Percentiles rank a stretch among this genome's conserved stretches.
phyloP scores from a whole-genome alignment of 1,140 invertebrate genomes.

The Orchesella cincta region DNA sequence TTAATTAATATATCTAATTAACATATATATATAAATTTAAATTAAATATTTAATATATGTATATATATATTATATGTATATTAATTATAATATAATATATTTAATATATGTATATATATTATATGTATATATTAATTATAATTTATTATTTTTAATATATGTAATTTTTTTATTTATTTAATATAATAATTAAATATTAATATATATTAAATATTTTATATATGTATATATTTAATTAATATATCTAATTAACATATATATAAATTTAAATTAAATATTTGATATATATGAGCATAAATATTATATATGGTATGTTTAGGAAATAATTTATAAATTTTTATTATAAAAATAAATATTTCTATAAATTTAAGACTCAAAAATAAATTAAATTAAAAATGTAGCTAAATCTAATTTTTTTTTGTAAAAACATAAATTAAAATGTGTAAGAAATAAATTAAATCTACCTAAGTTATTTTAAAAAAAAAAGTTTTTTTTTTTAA shows the following conservation, averaged over 20 bases:
- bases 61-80: no score
- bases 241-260: conserved; percentile 7
- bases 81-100: no score
- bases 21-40: background rate
- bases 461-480: conserved; percentile 20
- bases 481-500: conserved; percentile 1
- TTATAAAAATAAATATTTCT: background rate
- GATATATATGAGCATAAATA: background rate
- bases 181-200: background rate
- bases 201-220: conserved; percentile 9
- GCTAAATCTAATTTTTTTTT: conserved; percentile 3
- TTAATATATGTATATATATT: no score
- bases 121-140: background rate
- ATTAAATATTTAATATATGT: background rate
- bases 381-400: conserved; percentile 32
- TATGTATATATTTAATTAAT: conserved; percentile 10
- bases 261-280: no score
- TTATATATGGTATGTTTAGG: background rate
- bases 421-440: conserved; percentile 34
- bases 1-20: background rate
- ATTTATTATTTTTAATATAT: background rate
- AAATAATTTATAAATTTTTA: conserved; percentile 8
- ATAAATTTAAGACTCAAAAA: conserved; percentile 24
- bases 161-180: conserved; percentile 8
- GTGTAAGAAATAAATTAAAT: conserved; percentile 28